Evolutionary conservation across 2,797 vertebrate genomes (phyloP).

Genomic region (Hapalemur alaotrensis): DNA sequence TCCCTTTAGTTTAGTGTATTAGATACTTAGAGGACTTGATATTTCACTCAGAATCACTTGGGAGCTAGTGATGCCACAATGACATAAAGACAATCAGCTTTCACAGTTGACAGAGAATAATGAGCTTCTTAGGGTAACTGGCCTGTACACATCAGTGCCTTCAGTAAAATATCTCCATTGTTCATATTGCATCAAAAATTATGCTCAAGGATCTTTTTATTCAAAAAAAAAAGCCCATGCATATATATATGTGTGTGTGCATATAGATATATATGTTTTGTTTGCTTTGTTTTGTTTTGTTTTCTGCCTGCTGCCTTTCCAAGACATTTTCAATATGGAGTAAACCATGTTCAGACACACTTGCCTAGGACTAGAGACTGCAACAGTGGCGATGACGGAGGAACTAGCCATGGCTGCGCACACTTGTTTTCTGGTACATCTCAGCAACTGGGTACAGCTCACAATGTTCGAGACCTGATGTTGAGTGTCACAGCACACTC

Average conservation of each 20-base stretch:
- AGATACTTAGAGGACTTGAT: not conserved
- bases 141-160: fast-evolving
- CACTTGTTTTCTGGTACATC: fast-evolving
- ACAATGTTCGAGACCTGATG: fast-evolving
- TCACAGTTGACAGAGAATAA: not conserved
- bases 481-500: fast-evolving
- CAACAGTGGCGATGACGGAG: fast-evolving
- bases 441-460: not conserved
- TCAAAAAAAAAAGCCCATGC: not conserved
- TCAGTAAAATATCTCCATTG: not conserved
- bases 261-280: no score
- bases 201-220: not conserved
- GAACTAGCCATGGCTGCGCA: not conserved
- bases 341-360: no score
- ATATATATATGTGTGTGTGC: not conserved
- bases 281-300: not conserved
- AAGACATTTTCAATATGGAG: not conserved
- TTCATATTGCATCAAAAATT: not conserved
- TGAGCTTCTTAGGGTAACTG: not conserved
- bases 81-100: not conserved
- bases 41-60: not conserved
- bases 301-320: not conserved
- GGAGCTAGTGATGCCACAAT: not conserved
- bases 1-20: not conserved
- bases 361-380: no score